Evolutionary conservation across 1,140 invertebrate genomes (phyloP).

Genomic region (Berghia stephanieae): DNA sequence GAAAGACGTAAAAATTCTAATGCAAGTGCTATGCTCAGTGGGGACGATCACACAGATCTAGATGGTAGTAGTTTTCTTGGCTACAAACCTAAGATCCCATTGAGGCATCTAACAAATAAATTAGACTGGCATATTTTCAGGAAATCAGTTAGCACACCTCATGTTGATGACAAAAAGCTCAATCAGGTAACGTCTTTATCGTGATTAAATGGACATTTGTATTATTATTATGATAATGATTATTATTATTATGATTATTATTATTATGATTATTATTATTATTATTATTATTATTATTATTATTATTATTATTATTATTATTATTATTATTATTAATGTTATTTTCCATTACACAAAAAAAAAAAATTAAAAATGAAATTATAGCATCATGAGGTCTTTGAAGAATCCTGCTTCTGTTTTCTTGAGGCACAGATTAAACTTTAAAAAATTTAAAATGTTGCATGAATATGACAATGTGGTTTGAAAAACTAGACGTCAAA

Average conservation of each 20-base stretch:
- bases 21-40: too few species aligned
- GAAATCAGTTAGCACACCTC: too few species aligned
- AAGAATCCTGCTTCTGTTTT: background rate
- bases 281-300: background rate
- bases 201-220: background rate
- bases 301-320: background rate
- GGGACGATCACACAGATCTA: conserved; percentile 13
- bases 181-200: too few species aligned
- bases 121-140: background rate
- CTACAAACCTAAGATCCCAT: conserved; percentile 25
- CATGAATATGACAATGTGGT: background rate
- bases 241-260: too few species aligned
- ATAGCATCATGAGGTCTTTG: background rate
- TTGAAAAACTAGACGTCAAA: background rate
- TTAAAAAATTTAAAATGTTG: background rate
- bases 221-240: background rate
- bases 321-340: background rate
- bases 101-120: background rate
- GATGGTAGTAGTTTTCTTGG: conserved; percentile 3
- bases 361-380: background rate
- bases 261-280: too few species aligned
- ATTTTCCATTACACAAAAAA: background rate
- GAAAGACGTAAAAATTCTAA: too few species aligned
- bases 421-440: background rate
- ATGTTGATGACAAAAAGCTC: too few species aligned